phyloP scores from a whole-genome alignment of 2,113 vertebrate species.

The Proteles cristata region DNA sequence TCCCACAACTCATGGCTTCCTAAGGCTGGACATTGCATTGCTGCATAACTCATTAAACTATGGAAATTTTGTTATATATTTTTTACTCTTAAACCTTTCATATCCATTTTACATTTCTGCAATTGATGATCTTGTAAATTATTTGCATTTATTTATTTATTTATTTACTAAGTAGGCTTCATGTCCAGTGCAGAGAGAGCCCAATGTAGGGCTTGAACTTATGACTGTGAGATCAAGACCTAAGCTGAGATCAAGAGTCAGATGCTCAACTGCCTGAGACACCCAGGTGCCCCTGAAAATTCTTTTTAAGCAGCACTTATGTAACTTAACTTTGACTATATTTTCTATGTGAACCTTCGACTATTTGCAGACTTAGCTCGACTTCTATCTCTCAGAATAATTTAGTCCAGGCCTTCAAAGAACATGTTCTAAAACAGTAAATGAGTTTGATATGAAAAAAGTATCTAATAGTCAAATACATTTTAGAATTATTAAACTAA shows the following conservation, averaged over 20 bases:
- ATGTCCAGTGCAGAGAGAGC: no score
- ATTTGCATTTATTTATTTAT: no score
- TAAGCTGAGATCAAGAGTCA: background rate
- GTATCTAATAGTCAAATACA: background rate
- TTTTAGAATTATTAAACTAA: conserved; percentile 20
- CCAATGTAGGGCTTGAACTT: background rate
- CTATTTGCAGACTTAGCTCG: background rate
- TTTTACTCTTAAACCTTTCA: background rate
- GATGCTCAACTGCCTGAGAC: background rate
- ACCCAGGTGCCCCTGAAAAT: background rate
- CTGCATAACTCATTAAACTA: background rate
- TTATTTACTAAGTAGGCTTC: no score
- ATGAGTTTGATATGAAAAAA: background rate
- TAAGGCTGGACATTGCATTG: background rate
- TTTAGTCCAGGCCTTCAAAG: background rate
- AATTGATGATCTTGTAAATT: background rate
- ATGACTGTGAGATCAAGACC: background rate
- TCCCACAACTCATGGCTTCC: background rate
- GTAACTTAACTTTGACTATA: background rate
- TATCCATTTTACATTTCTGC: background rate
- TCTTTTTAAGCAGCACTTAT: no score
- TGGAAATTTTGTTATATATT: background rate
- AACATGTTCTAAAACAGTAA: background rate
- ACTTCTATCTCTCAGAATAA: background rate
- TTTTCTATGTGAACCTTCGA: background rate